Evolutionary conservation across 2,888 invertebrate species (phyloP), one percentile per base, ranked within the genome.

Genomic region (Leucophora obtusa): DNA sequence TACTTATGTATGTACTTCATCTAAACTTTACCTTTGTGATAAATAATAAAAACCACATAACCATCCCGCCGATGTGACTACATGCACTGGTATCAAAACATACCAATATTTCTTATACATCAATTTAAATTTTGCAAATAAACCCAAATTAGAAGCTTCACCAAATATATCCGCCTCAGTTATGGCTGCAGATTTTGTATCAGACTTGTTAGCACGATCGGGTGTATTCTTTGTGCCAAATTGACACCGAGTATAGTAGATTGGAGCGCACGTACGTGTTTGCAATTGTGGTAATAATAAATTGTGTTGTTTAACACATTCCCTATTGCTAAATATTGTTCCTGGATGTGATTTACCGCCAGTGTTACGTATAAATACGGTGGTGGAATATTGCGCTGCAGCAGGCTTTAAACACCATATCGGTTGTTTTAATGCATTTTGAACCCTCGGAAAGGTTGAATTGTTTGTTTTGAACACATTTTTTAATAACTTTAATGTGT

Each of bases 31-130:
- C 98, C 96, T 96, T 90, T 94, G 93, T 10, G 96, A 95, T 85
- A 94, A 91, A 87, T 95, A 94, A 91, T 97, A 99, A 90, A 98
- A 97, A 18, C 94, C 91, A 15, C 95, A 95, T 89, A 96, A 94
- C 98, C 98, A 99, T 72, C 95, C 92, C 38, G 93, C 91, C 2
- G 98, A 99, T 10, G 98, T 98, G 17, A 94, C 93, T 62, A 96
- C 87, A 91, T 99, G 99, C 2, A 99, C 98, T 5, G 97, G 98
- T 74, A 99, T 92, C 74, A 98, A 91, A 70, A 99, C 96, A 91
- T 99, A 98, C 96, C 99, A 99, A 91, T 99, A 98, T 88, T 98
- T 95, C 89, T 95, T 95, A 88, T 96, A 96, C 94, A 98, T 96
- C 87, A 94, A 92, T 89, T 97, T 98, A 90, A 98, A 97, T 86